Base-by-base conservation (phyloP, 1,140 invertebrate species). In the Lysiphlebus fabarum region DNA sequence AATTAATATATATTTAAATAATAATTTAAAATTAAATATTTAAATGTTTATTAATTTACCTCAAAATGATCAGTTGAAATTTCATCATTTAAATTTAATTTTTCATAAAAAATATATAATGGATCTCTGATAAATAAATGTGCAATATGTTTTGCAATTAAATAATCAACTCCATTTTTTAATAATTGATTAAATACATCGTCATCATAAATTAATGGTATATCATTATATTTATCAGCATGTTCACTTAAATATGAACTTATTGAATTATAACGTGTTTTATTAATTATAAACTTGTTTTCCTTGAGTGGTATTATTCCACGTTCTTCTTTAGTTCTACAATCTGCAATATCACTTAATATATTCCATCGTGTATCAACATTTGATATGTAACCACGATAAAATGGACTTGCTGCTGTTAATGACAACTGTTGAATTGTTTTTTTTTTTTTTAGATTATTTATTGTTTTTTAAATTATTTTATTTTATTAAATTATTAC, bases 51-150 rank as follows among this genome's bases (percentile, higher is more conserved):
- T n/a, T n/a, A 26, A 4, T 8, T 67, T 77, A 94, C 94, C 83
- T 99, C 97, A 84, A 99, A 99, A 81, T 99, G 97, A 77, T 99
- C 96, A 0, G 92, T 93, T 68, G 99, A 96, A 63, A 91, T 87
- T 17, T 85, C 80, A 77, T 99, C 95, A 75, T 98, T 90, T 72
- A 97, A 95, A 77, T 98, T 74, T 9, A 99, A 83, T 76, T 97
- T 97, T 77, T 99, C 97, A 43, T 87, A 90, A 81, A 98, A 99
- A 33, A 99, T 80, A n/a, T 93, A 93, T 0, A 99, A 90, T 0
- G 96, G 91, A 79, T 99, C 97, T 45, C 98, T 84, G 61, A 99
- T 98, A 75, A 99, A 99, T 47, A 99, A 83, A 82, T 99, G 98
- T 41, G 97, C 94, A 63, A 99, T 87, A 75, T 99, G 98, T 76